These are phyloP conservation scores for human DNA, from an alignment of 2,113 vertebrate species.

Conservation along the genomic window DNA sequence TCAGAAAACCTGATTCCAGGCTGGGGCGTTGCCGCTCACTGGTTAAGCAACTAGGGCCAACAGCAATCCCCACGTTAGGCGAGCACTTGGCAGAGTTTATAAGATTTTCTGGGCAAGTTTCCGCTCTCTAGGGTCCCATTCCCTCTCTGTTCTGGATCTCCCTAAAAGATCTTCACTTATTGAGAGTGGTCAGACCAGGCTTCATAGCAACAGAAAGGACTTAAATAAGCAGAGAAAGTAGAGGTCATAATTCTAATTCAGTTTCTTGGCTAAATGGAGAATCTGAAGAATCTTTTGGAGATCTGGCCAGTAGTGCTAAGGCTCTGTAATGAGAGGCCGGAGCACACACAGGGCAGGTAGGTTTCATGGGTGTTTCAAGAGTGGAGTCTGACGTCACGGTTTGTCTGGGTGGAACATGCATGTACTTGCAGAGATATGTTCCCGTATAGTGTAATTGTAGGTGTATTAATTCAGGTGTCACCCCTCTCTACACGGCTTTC, in stretches of 20 bases:
- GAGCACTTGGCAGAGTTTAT: neutral
- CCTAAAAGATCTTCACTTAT: neutral
- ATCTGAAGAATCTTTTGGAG: neutral
- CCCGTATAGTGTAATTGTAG: slow-evolving; percentile 70
- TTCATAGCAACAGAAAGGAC: neutral
- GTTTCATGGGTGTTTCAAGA: slow-evolving; percentile 45
- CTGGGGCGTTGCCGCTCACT: neutral
- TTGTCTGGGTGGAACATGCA: slow-evolving; percentile 64
- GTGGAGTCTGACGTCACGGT: slow-evolving; percentile 65
- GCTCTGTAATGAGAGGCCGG: neutral
- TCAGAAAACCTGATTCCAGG: neutral
- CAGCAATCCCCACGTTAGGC: neutral
- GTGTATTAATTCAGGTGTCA: slow-evolving; percentile 74
- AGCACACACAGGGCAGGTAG: slow-evolving; percentile 16
- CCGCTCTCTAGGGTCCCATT: neutral
- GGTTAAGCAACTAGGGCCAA: neutral
- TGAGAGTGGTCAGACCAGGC: neutral
- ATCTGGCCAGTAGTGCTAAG: neutral
- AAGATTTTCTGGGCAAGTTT: slow-evolving; percentile 14
- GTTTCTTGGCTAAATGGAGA: neutral
- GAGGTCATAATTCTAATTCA: neutral
- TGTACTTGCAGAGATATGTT: slow-evolving; percentile 68
- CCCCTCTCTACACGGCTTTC: slow-evolving; percentile 50
- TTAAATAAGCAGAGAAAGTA: slow-evolving; percentile 37
- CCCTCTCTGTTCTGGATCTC: neutral